These are phyloP conservation scores for Merluccius polli DNA, from an alignment of 2,797 vertebrate genomes.

Conservation along the genomic window DNA sequence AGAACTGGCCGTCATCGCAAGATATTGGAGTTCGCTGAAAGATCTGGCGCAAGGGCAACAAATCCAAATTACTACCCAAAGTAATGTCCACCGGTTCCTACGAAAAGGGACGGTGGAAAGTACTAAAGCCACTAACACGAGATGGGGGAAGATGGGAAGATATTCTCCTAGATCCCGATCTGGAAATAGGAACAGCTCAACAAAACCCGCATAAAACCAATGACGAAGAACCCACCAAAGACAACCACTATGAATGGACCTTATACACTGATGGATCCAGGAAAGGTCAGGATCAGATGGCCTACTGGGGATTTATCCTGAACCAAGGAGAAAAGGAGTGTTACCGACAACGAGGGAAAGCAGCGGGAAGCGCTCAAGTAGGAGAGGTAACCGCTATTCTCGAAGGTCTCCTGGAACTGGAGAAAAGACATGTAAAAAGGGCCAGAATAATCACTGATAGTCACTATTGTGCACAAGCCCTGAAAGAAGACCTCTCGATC, in stretches of 20 bases:
- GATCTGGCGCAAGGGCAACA: too few relatives aligned
- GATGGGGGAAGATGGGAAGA: conserved; percentile 1
- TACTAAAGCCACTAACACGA: too few relatives aligned
- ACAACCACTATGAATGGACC: not conserved
- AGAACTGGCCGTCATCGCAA: not conserved
- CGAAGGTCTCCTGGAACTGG: not conserved
- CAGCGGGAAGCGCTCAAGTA: not conserved
- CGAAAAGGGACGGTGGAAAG: too few relatives aligned
- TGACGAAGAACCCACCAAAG: too few relatives aligned
- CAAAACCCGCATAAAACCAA: not conserved
- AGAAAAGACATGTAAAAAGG: too few relatives aligned
- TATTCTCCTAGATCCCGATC: not conserved
- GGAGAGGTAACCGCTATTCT: too few relatives aligned
- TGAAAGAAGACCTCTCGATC: not conserved
- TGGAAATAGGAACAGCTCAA: not conserved
- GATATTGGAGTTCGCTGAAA: not conserved
- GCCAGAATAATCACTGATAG: not conserved
- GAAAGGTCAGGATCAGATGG: not conserved
- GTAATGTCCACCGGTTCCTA: too few relatives aligned
- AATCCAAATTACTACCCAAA: too few relatives aligned
- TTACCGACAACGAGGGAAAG: not conserved
- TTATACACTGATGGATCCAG: not conserved
- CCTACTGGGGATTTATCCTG: not conserved
- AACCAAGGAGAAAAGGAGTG: too few relatives aligned
- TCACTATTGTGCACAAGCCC: not conserved